Conservation (phyloP, 2,888 invertebrate species). For the Microctonus brassicae region DNA sequence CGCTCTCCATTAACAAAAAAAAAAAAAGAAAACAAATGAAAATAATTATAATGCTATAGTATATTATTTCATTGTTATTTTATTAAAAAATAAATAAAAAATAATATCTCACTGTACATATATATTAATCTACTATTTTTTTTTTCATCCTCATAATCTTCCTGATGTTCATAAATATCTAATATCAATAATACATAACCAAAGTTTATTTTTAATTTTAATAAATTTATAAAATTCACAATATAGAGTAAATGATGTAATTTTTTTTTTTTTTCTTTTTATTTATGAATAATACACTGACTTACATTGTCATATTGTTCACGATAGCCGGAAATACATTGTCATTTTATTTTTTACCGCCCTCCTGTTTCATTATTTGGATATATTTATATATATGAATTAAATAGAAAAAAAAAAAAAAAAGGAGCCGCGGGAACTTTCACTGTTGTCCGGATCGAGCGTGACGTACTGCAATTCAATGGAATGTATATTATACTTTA, state of each 20-base stretch:
- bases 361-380: neutral
- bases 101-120: neutral
- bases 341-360: neutral
- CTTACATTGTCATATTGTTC: neutral
- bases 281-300: neutral
- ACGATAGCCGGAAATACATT: slow-evolving; percentile 12
- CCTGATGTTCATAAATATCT: too few species aligned
- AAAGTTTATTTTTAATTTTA: too few species aligned
- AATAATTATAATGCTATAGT: neutral
- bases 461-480: neutral
- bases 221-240: too few species aligned
- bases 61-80: neutral
- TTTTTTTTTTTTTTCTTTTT: neutral
- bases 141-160: too few species aligned
- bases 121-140: neutral
- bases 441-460: slow-evolving; percentile 11
- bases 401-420: neutral
- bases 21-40: neutral
- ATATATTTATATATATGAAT: neutral
- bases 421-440: slow-evolving; percentile 7
- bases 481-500: neutral
- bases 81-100: too few species aligned
- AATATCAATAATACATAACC: too few species aligned
- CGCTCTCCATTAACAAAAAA: neutral
- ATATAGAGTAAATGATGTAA: neutral